Evolutionary conservation across 2,797 vertebrate genomes (phyloP).

Genomic region (Pygocentrus nattereri): DNA sequence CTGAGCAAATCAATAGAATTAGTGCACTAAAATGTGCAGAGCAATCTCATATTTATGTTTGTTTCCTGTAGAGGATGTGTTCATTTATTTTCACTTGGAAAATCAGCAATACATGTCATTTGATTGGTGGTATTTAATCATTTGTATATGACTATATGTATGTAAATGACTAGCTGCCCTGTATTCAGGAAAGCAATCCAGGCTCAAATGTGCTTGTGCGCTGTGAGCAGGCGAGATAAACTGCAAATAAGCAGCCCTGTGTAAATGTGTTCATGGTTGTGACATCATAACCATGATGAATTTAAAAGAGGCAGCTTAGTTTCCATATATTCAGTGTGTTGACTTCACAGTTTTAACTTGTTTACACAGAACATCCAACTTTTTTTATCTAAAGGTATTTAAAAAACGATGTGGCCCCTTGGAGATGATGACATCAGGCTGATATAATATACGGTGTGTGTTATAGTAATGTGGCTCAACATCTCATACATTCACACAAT

Average conservation of each 20-base stretch:
- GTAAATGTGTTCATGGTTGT: neutral
- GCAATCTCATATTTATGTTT: too few species aligned
- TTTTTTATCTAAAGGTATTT: too few species aligned
- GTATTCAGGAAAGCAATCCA: too few species aligned
- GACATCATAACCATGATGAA: neutral
- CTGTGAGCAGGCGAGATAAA: neutral
- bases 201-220: too few species aligned
- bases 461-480: slow-evolving; percentile 17
- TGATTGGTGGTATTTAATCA: too few species aligned
- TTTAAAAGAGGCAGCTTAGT: neutral
- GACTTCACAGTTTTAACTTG: neutral
- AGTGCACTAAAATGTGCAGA: too few species aligned
- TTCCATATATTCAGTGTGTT: neutral
- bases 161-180: too few species aligned
- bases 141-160: too few species aligned
- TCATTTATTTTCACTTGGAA: too few species aligned
- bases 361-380: neutral
- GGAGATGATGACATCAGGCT: neutral
- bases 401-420: neutral
- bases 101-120: too few species aligned
- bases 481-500: slow-evolving; percentile 25
- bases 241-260: neutral
- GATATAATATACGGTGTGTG: neutral
- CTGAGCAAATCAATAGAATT: too few species aligned
- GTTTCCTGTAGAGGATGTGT: too few species aligned